phyloP scores from a whole-genome alignment of 2,113 vertebrate species.

The Phalacrocorax carbo region DNA sequence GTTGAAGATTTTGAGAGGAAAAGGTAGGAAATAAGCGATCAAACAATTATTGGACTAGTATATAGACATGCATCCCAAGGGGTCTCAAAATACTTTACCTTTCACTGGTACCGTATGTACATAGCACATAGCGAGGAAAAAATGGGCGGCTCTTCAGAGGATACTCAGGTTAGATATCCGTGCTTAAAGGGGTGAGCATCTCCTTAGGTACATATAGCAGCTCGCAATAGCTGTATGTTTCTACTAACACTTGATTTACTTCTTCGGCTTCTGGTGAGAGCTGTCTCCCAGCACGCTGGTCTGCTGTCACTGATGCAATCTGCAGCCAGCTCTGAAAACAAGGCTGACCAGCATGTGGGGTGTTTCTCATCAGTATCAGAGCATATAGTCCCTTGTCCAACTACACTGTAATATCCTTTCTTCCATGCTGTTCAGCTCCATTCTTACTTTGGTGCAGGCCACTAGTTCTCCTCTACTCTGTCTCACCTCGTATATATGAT shows the following conservation, averaged over 20 bases:
- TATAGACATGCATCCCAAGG: background rate
- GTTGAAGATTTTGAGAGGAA: background rate
- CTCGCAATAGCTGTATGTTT: background rate
- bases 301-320: background rate
- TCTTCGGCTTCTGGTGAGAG: background rate
- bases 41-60: background rate
- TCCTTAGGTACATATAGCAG: fast-evolving
- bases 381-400: background rate
- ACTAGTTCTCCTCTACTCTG: background rate
- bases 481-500: background rate
- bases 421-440: background rate
- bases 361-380: background rate
- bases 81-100: background rate
- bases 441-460: background rate
- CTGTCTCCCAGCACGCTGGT: background rate
- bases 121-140: background rate
- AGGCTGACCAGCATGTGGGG: fast-evolving
- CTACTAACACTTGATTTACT: background rate
- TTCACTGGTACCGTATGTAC: background rate
- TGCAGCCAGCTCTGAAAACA: background rate
- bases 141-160: background rate
- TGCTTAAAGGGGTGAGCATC: fast-evolving
- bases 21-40: background rate
- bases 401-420: background rate
- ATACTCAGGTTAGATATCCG: background rate